These are phyloP conservation scores for Eospalax fontanierii DNA, from an alignment of 2,797 vertebrate genomes.

Conservation along the genomic window DNA sequence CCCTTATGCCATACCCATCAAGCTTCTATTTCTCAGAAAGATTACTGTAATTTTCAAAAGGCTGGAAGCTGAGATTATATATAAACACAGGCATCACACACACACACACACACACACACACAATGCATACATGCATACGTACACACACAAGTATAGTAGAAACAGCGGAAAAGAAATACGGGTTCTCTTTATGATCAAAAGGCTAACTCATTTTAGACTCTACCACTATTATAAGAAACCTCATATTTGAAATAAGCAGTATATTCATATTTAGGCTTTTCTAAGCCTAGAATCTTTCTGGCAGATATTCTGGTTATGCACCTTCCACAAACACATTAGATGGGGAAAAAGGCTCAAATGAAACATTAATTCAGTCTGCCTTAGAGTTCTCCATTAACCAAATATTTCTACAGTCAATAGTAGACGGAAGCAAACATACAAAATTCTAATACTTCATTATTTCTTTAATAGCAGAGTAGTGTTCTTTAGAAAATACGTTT, in stretches of 20 bases:
- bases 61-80: neutral
- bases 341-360: neutral
- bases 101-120: no score
- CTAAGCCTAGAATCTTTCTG: neutral
- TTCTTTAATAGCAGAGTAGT: neutral
- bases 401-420: neutral
- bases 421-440: neutral
- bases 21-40: conserved; percentile 19
- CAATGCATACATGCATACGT: no score
- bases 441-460: neutral
- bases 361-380: neutral
- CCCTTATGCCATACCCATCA: neutral
- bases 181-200: neutral
- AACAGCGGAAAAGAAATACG: neutral
- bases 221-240: neutral
- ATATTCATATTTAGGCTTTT: neutral
- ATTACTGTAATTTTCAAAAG: neutral
- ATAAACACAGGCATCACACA: no score
- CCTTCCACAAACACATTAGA: neutral
- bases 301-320: conserved; percentile 24
- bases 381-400: conserved; percentile 1
- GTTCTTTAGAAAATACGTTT: conserved; percentile 35
- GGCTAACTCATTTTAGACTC: neutral
- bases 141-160: neutral
- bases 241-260: neutral